Evolutionary conservation across 2,113 vertebrate genomes (phyloP).

Genomic region (Felis chaus): DNA sequence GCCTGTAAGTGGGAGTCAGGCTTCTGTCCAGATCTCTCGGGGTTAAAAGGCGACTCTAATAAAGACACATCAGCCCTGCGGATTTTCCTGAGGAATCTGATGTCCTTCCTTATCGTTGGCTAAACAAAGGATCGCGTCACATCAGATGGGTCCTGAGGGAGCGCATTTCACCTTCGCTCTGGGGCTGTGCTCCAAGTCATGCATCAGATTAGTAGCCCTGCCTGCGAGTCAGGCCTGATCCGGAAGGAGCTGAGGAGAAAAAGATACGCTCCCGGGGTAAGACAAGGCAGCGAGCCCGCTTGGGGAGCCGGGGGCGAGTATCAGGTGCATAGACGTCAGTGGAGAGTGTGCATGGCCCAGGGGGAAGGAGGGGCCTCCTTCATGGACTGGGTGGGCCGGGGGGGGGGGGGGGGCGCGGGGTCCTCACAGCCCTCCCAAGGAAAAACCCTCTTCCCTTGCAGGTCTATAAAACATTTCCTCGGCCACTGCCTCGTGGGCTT

Average conservation of each 20-base stretch:
- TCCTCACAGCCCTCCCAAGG: not conserved
- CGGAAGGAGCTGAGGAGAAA: not conserved
- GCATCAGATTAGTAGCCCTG: not conserved
- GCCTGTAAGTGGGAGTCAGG: not conserved
- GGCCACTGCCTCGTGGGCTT: rapidly evolving
- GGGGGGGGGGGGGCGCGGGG: not conserved
- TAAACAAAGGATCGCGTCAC: not conserved
- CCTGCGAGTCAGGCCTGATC: not conserved
- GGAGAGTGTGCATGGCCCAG: rapidly evolving
- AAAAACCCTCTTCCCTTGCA: not conserved
- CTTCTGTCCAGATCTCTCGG: not conserved
- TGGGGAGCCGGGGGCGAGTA: rapidly evolving
- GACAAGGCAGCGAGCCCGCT: not conserved
- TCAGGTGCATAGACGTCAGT: rapidly evolving
- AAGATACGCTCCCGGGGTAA: rapidly evolving
- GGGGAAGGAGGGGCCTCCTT: not conserved
- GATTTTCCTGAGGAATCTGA: not conserved
- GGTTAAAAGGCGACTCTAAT: not conserved
- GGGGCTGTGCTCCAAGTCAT: not conserved
- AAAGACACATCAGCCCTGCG: not conserved
- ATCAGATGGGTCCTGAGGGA: not conserved
- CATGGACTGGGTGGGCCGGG: rapidly evolving
- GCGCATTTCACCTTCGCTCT: not conserved
- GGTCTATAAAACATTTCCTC: not conserved
- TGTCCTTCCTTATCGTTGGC: not conserved